These are phyloP conservation scores for Notoglanidium macrostoma DNA, from an alignment of 2,797 vertebrate species.

Conservation along the genomic window DNA sequence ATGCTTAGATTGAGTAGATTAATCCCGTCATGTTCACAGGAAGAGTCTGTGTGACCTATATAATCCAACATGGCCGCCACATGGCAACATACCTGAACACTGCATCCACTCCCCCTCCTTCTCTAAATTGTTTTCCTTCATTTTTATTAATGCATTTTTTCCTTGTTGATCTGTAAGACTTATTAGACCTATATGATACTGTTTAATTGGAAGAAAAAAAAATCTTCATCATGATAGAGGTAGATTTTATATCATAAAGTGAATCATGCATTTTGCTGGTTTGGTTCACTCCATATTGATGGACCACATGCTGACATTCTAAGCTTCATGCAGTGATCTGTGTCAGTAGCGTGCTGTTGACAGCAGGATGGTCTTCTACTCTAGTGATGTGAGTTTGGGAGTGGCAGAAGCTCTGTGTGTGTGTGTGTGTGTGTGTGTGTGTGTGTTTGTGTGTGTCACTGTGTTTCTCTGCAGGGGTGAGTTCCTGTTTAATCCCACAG, in stretches of 20 bases:
- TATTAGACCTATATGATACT: background rate
- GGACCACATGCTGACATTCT: background rate
- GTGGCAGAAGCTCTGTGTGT: slow-evolving; percentile 28
- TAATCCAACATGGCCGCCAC: slow-evolving; percentile 56
- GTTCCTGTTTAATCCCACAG: slow-evolving; percentile 37
- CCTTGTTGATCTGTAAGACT: background rate
- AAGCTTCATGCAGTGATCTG: background rate
- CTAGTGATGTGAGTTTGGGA: background rate
- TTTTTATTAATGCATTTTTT: background rate
- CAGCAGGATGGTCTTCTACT: slow-evolving; percentile 15
- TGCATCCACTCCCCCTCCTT: background rate
- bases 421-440: slow-evolving; percentile 46
- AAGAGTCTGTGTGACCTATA: slow-evolving; percentile 57
- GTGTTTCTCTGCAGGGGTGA: slow-evolving; percentile 51
- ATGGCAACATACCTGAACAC: background rate
- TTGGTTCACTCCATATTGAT: background rate
- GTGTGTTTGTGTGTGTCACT: slow-evolving; percentile 47
- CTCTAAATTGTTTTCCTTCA: background rate
- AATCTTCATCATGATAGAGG: background rate
- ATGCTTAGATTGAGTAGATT: background rate
- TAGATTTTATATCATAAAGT: background rate
- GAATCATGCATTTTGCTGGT: background rate
- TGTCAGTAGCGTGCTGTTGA: background rate
- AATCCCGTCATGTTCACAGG: slow-evolving; percentile 7
- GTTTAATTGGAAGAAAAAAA: background rate